Evolutionary conservation across 2,113 vertebrate species (phyloP).

Genomic region (Cathartes aura): DNA sequence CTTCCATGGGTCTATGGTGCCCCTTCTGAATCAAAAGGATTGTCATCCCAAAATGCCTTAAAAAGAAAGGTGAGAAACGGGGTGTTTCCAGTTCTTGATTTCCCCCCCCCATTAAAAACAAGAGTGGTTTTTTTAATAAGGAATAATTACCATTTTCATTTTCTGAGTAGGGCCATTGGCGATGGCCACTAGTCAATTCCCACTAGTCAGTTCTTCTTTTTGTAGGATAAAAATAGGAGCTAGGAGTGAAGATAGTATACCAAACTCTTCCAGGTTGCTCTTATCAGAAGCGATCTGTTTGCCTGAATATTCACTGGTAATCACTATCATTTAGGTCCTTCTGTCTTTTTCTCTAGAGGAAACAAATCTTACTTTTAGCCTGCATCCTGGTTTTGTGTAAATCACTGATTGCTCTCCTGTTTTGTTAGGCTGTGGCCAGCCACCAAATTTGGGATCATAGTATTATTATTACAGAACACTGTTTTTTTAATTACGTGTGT

Average conservation of each 20-base stretch:
- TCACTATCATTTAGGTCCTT: neutral
- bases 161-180: neutral
- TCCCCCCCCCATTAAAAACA: accelerated
- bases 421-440: neutral
- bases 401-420: slow-evolving; percentile 1
- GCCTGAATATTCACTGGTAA: neutral
- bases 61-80: neutral
- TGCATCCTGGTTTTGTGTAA: neutral
- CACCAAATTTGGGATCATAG: neutral
- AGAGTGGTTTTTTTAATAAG: neutral
- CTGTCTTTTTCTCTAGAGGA: slow-evolving; percentile 20
- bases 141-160: neutral
- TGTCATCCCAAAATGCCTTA: neutral
- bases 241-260: neutral
- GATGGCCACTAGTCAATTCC: accelerated
- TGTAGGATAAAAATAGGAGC: neutral
- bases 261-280: neutral
- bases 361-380: neutral
- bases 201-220: accelerated
- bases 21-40: neutral
- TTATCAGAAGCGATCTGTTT: neutral
- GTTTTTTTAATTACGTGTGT: neutral
- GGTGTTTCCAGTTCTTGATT: neutral
- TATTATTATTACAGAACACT: neutral
- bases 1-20: neutral